phyloP scores from a whole-genome alignment of 2,888 invertebrate genomes.

The Aethes cnicana region DNA sequence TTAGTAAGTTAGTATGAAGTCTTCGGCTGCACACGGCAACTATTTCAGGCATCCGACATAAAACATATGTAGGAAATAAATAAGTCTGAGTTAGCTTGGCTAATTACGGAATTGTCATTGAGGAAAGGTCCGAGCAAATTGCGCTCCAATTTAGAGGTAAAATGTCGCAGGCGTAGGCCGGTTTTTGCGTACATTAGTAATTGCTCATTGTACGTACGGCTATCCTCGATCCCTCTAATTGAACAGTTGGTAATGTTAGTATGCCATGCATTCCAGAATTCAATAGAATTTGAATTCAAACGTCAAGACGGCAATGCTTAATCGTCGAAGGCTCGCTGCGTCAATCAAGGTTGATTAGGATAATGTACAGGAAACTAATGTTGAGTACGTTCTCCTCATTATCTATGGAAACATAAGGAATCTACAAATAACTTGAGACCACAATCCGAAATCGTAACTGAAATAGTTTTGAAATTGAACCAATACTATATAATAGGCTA shows the following conservation, averaged over 20 bases:
- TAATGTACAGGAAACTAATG: no score
- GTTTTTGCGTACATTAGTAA: slow-evolving; percentile 58
- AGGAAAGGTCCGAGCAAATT: slow-evolving; percentile 57
- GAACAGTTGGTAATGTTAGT: no score
- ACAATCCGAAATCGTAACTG: no score
- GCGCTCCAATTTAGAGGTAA: slow-evolving; percentile 67
- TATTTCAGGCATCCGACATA: slow-evolving; percentile 16
- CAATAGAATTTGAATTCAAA: slow-evolving; percentile 22
- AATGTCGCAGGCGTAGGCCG: slow-evolving; percentile 48
- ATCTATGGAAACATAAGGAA: no score
- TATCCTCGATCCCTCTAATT: slow-evolving; percentile 45
- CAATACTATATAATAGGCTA: no score
- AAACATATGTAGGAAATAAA: slow-evolving; percentile 47
- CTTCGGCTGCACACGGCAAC: not conserved
- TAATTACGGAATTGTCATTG: slow-evolving; percentile 68
- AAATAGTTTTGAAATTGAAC: no score
- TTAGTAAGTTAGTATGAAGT: slow-evolving; percentile 18
- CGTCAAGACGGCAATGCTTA: no score
- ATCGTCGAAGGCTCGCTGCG: not conserved
- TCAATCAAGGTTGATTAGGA: not conserved
- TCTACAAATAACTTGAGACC: no score
- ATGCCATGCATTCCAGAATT: slow-evolving; percentile 6
- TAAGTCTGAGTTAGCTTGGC: slow-evolving; percentile 50
- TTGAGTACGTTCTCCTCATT: no score
- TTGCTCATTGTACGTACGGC: slow-evolving; percentile 50